These are phyloP conservation scores for Protobothrops flavoviridis DNA, from an alignment of 2,113 vertebrate species.

Conservation along the genomic window DNA sequence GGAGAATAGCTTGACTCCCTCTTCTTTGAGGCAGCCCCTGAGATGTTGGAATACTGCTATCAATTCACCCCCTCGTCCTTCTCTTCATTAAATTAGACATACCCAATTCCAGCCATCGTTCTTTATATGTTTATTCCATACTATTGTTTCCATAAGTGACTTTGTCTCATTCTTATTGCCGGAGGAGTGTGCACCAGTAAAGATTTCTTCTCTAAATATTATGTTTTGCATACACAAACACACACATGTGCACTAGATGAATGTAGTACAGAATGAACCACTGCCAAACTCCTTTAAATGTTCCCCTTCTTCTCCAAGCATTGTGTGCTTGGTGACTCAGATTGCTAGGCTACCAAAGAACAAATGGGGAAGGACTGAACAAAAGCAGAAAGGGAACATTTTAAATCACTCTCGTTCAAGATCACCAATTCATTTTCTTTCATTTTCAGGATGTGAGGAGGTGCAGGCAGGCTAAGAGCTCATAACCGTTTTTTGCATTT, in stretches of 20 bases:
- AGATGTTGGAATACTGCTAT: neutral
- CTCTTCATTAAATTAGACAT: neutral
- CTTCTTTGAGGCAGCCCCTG: neutral
- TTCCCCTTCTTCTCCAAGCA: neutral
- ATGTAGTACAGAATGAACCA: neutral
- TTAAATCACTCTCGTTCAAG: slow-evolving; percentile 25
- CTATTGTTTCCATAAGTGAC: neutral
- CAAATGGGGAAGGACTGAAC: neutral
- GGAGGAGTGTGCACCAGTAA: neutral
- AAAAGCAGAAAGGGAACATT: neutral
- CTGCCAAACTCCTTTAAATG: neutral
- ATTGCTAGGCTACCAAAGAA: slow-evolving; percentile 3
- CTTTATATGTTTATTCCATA: neutral
- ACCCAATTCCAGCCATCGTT: neutral
- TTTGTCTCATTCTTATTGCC: neutral
- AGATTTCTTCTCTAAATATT: neutral
- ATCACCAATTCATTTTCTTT: slow-evolving; percentile 16
- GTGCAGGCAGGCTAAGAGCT: neutral
- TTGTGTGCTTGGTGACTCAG: neutral
- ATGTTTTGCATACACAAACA: neutral
- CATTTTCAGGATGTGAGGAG: neutral
- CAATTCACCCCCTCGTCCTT: neutral
- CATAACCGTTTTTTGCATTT: neutral
- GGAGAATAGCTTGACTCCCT: no score
- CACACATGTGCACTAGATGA: neutral